phyloP scores from a whole-genome alignment of 2,113 vertebrate genomes.

The Sebastes schlegelii region DNA sequence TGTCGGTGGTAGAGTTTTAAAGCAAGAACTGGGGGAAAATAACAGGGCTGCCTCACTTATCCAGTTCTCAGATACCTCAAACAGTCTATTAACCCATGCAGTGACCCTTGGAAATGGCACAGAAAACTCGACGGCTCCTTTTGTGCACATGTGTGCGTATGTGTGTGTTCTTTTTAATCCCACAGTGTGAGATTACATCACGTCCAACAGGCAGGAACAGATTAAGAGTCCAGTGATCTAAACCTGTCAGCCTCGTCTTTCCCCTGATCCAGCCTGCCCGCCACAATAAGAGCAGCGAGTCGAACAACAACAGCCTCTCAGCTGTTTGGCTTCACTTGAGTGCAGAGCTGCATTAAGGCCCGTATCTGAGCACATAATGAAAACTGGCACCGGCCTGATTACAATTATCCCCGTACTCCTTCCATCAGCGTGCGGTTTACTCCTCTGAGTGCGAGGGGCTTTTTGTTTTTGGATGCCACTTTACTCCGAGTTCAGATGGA shows the following conservation, averaged over 20 bases:
- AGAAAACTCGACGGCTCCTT: constrained; percentile 24
- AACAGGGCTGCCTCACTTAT: constrained; percentile 60
- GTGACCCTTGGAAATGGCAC: constrained; percentile 70
- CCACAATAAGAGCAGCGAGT: constrained; percentile 48
- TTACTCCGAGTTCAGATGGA: constrained; percentile 43
- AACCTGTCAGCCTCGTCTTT: constrained; percentile 63
- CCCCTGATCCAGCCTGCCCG: constrained; percentile 37
- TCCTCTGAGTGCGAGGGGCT: constrained; percentile 47
- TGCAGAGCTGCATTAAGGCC: constrained; percentile 50
- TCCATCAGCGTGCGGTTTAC: constrained; percentile 61
- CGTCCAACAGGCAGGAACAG: constrained; percentile 71
- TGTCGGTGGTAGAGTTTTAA: constrained; percentile 43
- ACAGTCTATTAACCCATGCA: constrained; percentile 77
- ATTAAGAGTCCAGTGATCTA: constrained; percentile 77
- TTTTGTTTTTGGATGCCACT: constrained; percentile 56
- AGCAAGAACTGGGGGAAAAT: constrained; percentile 50
- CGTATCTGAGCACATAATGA: constrained; percentile 54
- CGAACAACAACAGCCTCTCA: constrained; percentile 42
- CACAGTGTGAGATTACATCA: constrained; percentile 74
- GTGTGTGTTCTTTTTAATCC: constrained; percentile 64
- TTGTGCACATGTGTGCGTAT: constrained; percentile 23
- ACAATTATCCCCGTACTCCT: constrained; percentile 71
- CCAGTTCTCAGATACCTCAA: constrained; percentile 61
- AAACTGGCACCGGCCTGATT: constrained; percentile 78
- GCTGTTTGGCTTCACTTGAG: constrained; percentile 25